These are phyloP conservation scores for Oligia latruncula DNA, from an alignment of 2,888 invertebrate species.

Conservation along the genomic window DNA sequence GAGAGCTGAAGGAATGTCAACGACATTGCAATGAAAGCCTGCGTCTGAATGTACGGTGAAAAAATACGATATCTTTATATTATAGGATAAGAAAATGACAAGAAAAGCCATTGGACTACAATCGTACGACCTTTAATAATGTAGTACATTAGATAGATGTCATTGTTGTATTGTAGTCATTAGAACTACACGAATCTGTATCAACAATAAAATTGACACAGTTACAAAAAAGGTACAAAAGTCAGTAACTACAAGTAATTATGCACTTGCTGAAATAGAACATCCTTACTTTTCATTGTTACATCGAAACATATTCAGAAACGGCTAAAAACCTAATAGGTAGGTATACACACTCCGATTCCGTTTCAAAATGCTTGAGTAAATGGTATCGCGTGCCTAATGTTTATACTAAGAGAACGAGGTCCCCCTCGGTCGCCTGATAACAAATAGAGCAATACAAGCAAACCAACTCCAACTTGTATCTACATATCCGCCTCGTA, in stretches of 20 bases:
- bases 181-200: not conserved
- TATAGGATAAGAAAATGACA: constrained; percentile 20
- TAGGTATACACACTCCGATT: constrained; percentile 6
- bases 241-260: not conserved
- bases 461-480: constrained; percentile 45
- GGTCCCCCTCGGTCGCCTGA: constrained; percentile 47
- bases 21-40: constrained; percentile 47
- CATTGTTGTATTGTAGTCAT: constrained; percentile 5
- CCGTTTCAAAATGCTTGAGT: constrained; percentile 38
- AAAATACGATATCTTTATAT: constrained; percentile 25
- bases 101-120: not conserved
- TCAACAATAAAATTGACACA: not conserved
- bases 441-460: constrained; percentile 59
- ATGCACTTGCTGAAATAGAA: not conserved
- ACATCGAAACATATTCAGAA: not conserved
- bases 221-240: not conserved
- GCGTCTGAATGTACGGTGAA: constrained; percentile 44
- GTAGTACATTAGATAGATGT: not conserved
- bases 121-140: not conserved
- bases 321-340: not conserved
- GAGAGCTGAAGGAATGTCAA: constrained; percentile 41
- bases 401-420: constrained; percentile 52
- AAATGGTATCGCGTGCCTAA: constrained; percentile 56
- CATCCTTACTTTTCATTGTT: not conserved
- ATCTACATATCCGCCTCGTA: constrained; percentile 47